A percentile compares a stretch with the other conserved stretches of the same genome.
Conservation (phyloP, 2,797 vertebrate genomes). For the Poecilia gillii region DNA sequence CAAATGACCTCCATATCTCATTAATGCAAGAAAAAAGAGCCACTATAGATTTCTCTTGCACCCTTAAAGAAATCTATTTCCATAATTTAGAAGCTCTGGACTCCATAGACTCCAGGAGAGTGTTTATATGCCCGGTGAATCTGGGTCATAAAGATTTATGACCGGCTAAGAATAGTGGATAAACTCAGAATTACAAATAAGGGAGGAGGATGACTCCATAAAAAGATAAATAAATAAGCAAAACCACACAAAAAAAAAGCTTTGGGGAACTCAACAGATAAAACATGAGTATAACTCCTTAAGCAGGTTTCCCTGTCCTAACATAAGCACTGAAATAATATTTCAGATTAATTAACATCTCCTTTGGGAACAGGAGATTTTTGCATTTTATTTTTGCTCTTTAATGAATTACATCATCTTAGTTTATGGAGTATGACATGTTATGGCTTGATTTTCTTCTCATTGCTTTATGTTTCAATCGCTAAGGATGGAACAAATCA, state of each 20-base stretch:
- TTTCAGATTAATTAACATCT: neutral
- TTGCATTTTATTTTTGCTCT: neutral
- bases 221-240: neutral
- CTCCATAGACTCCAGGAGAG: neutral
- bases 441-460: neutral
- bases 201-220: constrained; percentile 19
- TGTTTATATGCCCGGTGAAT: constrained; percentile 19
- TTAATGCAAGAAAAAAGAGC: neutral
- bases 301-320: neutral
- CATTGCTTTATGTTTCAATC: neutral
- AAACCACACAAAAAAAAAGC: neutral
- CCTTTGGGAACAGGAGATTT: neutral
- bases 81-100: neutral
- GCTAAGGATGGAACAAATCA: neutral
- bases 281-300: neutral
- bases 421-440: neutral
- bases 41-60: neutral
- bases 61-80: neutral
- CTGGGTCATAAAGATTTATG: constrained; percentile 57
- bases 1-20: neutral
- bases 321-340: neutral
- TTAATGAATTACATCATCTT: neutral
- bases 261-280: constrained; percentile 6
- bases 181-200: constrained; percentile 20
- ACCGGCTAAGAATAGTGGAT: constrained; percentile 38